phyloP scores from a whole-genome alignment of 2,113 vertebrate species.

The Upupa epops region DNA sequence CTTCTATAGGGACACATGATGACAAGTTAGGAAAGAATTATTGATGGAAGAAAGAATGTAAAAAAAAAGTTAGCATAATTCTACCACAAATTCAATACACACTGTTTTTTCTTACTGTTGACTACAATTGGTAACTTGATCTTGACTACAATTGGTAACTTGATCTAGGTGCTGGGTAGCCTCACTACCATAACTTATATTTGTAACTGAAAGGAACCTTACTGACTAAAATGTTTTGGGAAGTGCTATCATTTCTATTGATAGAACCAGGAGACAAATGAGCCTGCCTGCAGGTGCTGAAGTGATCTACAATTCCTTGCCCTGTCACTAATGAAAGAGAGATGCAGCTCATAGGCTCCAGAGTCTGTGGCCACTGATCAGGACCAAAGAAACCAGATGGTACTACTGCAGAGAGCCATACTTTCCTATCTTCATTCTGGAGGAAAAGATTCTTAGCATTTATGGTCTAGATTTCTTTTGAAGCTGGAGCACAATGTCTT shows the following conservation, averaged over 20 bases:
- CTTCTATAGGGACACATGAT: fast-evolving
- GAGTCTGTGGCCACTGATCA: background rate
- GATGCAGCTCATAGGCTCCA: background rate
- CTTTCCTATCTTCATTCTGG: background rate
- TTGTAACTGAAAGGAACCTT: background rate
- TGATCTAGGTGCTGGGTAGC: background rate
- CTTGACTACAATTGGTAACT: background rate
- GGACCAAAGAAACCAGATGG: background rate
- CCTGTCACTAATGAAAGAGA: background rate
- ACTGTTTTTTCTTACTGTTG: background rate
- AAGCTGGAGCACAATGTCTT: background rate
- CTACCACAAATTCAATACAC: background rate
- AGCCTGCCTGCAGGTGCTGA: background rate
- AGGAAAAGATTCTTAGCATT: background rate
- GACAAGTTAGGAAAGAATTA: background rate
- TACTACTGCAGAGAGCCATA: background rate
- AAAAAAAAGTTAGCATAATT: background rate
- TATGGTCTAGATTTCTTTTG: background rate
- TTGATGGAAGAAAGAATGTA: background rate
- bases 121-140: background rate
- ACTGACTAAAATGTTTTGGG: background rate
- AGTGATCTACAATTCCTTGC: background rate
- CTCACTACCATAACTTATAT: background rate
- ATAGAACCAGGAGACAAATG: background rate
- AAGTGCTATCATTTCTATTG: background rate